A percentile compares a stretch with the other conserved stretches of the same genome.
These are phyloP conservation scores for Dolichoris vasculosae DNA, from an alignment of 1,140 invertebrate genomes.

Conservation along the genomic window DNA sequence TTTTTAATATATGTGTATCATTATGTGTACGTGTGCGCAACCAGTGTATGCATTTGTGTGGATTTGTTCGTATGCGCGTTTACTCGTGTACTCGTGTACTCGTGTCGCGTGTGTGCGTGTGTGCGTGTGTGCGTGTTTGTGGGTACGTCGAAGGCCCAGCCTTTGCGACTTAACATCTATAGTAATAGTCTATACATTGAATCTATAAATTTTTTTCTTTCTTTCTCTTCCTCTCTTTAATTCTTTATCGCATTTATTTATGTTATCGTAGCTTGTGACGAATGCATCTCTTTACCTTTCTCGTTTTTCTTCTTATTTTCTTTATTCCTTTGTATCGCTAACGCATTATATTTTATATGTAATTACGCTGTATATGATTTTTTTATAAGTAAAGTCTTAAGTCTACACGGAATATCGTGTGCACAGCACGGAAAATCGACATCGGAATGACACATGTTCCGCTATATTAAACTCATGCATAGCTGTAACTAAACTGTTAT, in stretches of 20 bases:
- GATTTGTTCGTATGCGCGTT: too few species aligned
- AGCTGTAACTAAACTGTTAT: not conserved
- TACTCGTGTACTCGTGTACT: too few species aligned
- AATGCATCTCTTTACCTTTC: not conserved
- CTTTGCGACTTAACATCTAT: conserved; percentile 49
- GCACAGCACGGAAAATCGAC: not conserved
- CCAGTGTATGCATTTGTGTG: too few species aligned
- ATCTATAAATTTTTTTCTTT: conserved; percentile 55
- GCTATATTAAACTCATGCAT: not conserved
- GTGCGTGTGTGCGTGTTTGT: too few species aligned
- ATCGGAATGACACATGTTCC: not conserved
- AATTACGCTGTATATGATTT: conserved; percentile 31
- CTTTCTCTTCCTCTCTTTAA: not conserved
- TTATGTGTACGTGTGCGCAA: too few species aligned
- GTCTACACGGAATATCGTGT: not conserved
- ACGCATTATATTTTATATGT: conserved; percentile 4
- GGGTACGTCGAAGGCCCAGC: conserved; percentile 66
- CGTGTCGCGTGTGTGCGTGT: too few species aligned
- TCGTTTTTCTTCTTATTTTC: not conserved
- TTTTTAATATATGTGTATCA: not conserved
- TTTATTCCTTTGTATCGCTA: not conserved
- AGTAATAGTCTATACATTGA: conserved; percentile 61
- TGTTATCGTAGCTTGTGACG: not conserved
- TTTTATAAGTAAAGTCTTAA: conserved; percentile 32
- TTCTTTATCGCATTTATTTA: not conserved